Conservation (phyloP, 2,797 vertebrate genomes). For the Podarcis lilfordi region DNA sequence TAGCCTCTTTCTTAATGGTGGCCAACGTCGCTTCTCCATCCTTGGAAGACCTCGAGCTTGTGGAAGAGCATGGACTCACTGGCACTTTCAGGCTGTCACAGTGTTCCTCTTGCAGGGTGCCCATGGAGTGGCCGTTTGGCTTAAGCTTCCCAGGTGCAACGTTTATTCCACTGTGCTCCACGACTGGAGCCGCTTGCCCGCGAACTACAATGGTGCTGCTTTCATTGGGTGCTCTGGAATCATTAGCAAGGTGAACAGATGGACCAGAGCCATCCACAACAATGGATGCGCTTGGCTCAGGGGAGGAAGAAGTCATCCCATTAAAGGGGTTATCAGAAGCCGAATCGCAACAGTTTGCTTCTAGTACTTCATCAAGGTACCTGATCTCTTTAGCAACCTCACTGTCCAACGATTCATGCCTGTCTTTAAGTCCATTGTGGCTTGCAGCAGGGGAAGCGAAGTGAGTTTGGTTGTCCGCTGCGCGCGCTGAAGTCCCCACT, state of each 20-base stretch:
- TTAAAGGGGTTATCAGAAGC: conserved; percentile 86
- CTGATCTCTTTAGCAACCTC: conserved; percentile 93
- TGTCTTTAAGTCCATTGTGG: conserved; percentile 82
- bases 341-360: conserved; percentile 87
- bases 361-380: conserved; percentile 94
- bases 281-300: conserved; percentile 68
- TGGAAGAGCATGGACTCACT: conserved; percentile 78
- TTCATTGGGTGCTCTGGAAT: conserved; percentile 61
- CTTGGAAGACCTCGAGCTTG: conserved; percentile 78
- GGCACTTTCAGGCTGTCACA: conserved; percentile 70
- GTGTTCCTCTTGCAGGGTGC: conserved; percentile 53
- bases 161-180: conserved; percentile 64
- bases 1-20: conserved; percentile 85
- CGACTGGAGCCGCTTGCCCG: conserved; percentile 67
- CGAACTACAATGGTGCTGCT: conserved; percentile 68
- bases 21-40: conserved; percentile 78
- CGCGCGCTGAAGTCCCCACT: conserved; percentile 68
- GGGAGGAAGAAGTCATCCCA: conserved; percentile 77
- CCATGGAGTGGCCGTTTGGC: conserved; percentile 73
- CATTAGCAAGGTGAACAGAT: conserved; percentile 70
- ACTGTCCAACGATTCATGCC: conserved; percentile 84
- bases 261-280: conserved; percentile 73
- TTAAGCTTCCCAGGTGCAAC: conserved; percentile 65
- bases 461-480: conserved; percentile 77
- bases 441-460: conserved; percentile 79